Base-by-base conservation (phyloP, 2,888 invertebrate species). In the Tetropium fuscum region DNA sequence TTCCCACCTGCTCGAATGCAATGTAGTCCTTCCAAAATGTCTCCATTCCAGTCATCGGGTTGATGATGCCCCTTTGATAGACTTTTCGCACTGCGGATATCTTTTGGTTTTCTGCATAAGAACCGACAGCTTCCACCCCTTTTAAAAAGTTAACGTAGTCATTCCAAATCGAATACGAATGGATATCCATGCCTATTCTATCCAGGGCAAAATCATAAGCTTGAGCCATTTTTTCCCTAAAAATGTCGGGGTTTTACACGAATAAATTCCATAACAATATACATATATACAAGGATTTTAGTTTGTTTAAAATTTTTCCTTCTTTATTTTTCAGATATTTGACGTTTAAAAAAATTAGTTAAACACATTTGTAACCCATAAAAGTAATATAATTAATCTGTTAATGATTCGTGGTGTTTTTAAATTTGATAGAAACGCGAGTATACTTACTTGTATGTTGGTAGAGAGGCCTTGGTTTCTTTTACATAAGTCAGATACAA, bases 141-240 rank as follows among this genome's bases (percentile, higher is more conserved):
- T 97, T 98, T 58, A 99, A 83, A 80, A 99, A 99, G 38, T 90
- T 91, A 0, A 99, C 94, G 77, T 99, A 99, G 78, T 99, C 99
- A 75, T 94, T 93, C 97, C 98, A 99, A 61, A 99, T 94, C 5
- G 93, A 91, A 80, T 94, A 97, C 0, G 98, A 95, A 83, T 97
- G 95, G 71, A 98, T 92, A 78, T 99, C 99, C 90, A 99, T 91
- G 0, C 99, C 99, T 68, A 99, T 98, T 83, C 98, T 98, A 66
- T 99, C 99, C 66, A 99, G 83, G 0, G 99, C 98, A 83, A 99
- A 99, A 82, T 99, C 98, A 81, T 98, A 99, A 0, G 99, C 98
- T 81, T 99, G 97, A 0, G 98, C 98, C 94, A 99, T 95, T 84
- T 98, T 98, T 81, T 99, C 99, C 78, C 98, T 97, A 80, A 78